Conservation (phyloP, 2,888 invertebrate genomes). For the Scaptomyza caliginosa region DNA sequence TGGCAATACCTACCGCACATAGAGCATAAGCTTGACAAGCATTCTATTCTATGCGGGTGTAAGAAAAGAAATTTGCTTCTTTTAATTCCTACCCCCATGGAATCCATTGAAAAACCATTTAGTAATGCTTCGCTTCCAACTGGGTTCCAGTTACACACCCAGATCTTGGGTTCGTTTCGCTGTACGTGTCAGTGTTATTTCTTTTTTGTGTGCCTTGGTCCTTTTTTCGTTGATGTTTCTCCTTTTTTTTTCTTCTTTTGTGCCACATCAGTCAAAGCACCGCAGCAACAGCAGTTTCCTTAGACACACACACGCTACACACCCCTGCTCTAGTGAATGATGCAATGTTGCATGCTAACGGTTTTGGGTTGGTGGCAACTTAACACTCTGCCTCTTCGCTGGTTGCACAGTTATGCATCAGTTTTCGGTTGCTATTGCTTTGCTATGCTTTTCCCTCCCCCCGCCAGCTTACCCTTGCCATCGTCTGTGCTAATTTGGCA, state of each 20-base stretch:
- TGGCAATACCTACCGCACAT: constrained; percentile 50
- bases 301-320: constrained; percentile 9
- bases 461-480: not conserved
- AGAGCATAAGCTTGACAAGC: constrained; percentile 57
- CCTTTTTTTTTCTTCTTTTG: constrained; percentile 5
- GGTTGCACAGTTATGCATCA: constrained; percentile 41
- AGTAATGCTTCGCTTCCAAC: constrained; percentile 38
- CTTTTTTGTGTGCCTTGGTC: constrained; percentile 30
- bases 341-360: constrained; percentile 50
- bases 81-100: constrained; percentile 18
- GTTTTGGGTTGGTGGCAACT: constrained; percentile 56
- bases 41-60: constrained; percentile 43
- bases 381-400: constrained; percentile 57
- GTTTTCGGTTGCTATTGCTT: constrained; percentile 44
- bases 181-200: constrained; percentile 72
- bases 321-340: constrained; percentile 12
- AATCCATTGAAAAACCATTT: constrained; percentile 76
- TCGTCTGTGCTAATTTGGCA: constrained; percentile 68
- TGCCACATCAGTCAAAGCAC: constrained; percentile 75
- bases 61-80: not conserved
- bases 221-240: constrained; percentile 18
- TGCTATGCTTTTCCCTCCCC: constrained; percentile 8
- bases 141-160: constrained; percentile 24
- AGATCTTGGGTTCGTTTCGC: constrained; percentile 18
- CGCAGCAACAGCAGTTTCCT: constrained; percentile 61